phyloP scores from a whole-genome alignment of 2,113 vertebrate genomes.

The Cinclus mexicanus region DNA sequence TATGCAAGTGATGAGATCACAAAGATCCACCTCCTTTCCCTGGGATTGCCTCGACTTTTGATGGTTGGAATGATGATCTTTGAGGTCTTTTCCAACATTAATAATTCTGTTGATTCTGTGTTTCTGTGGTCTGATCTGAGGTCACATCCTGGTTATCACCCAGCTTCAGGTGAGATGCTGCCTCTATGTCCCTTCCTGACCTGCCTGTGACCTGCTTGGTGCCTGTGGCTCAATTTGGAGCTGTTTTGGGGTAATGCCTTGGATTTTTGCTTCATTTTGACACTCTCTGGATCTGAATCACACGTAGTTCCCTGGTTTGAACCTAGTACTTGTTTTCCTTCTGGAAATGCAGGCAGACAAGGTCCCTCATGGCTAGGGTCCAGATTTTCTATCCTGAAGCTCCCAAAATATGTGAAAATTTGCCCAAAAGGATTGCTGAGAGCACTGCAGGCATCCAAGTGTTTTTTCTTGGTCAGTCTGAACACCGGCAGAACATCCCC shows the following conservation, averaged over 20 bases:
- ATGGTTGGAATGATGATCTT: neutral
- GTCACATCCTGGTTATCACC: accelerated
- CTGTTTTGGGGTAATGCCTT: neutral
- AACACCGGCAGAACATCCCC: neutral
- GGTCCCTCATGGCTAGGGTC: neutral
- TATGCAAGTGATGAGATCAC: neutral
- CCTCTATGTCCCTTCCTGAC: neutral
- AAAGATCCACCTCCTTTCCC: neutral
- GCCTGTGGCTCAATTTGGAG: accelerated
- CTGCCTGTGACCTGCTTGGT: neutral
- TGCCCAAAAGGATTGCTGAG: neutral
- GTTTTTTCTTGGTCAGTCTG: neutral
- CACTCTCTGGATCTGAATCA: neutral
- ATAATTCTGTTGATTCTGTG: neutral
- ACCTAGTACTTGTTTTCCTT: neutral
- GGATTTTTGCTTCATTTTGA: neutral
- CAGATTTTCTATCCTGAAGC: neutral
- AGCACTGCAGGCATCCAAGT: neutral
- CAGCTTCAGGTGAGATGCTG: neutral
- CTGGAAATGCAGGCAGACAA: neutral
- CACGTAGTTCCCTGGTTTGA: neutral
- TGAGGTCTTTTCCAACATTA: neutral
- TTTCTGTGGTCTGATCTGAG: neutral
- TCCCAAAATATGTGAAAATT: neutral
- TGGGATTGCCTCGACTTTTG: neutral